Base-by-base conservation (phyloP, 2,113 vertebrate species). In the Mirounga angustirostris region DNA sequence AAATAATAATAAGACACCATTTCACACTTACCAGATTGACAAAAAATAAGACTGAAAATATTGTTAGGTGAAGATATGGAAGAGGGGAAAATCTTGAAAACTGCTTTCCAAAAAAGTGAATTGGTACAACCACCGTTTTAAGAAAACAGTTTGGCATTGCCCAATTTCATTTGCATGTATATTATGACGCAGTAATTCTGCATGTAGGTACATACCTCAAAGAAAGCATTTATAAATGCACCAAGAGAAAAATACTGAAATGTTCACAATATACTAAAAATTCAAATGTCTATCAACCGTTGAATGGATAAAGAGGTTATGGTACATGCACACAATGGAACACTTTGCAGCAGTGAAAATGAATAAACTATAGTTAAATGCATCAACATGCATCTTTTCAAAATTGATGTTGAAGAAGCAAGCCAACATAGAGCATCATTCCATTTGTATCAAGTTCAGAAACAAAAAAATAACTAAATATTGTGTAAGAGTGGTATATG, bases 21-120 rank as follows among this genome's bases (percentile, higher is more conserved):
- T 96, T 84, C 56, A 88, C 12, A 76, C 30, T 89, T 61, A 61
- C 19, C 43, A 83, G 12, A 22, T 5, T 96, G 56, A 21, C 33
- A 91, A 85, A 88, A 96, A 52, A 58, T 36, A 80, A 87, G 59
- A 91, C 63, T 81, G 18, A 93, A 95, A 93, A 73, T 86, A 92
- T 13, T 67, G 15, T 89, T 89, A 50, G 19, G 46, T 87, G 11
- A 89, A 91, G 4, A 46, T 56, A 2, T 89, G 63, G 16, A 61
- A 97, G 56, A 79, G 65, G 24, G 28, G 7, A 50, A 43, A n/a
- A 73, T 93, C 13, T 88, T 15, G 5, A 91, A 86, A 82, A 78
- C 4, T 91, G 33, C 43, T 89, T 94, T 22, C 18, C 83, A 19
- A n/a, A 96, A 74, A 21, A 26, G 0, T 85, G 63, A 61, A 56